These are phyloP conservation scores for Numenius arquata DNA, from an alignment of 2,113 vertebrate species.

Conservation along the genomic window DNA sequence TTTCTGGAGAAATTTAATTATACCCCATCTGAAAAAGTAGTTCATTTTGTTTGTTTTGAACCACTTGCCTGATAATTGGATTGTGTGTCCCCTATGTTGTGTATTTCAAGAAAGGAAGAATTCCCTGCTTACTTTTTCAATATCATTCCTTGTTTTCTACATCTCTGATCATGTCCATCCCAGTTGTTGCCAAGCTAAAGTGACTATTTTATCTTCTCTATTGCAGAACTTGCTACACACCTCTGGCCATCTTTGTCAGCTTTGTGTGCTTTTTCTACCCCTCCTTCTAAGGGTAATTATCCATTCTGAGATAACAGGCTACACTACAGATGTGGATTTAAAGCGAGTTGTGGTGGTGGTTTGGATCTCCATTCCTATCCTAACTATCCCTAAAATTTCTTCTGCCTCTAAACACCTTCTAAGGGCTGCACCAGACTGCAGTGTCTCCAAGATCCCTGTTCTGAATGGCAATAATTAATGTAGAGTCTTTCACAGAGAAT, in stretches of 20 bases:
- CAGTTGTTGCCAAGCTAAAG: background rate
- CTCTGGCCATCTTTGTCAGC: background rate
- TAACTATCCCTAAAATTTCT: background rate
- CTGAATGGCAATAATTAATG: background rate
- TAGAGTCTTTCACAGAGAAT: background rate
- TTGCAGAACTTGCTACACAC: background rate
- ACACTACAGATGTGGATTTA: background rate
- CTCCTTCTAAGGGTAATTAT: background rate
- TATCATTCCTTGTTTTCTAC: background rate
- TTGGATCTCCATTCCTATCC: background rate
- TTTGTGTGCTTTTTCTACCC: background rate
- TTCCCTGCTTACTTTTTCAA: background rate
- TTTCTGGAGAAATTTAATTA: background rate
- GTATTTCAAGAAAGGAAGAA: background rate
- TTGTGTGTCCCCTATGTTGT: background rate
- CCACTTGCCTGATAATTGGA: background rate
- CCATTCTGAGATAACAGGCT: background rate
- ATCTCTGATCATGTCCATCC: background rate
- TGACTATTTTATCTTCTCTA: background rate
- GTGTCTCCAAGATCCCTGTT: background rate
- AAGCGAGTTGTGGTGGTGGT: background rate
- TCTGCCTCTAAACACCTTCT: background rate
- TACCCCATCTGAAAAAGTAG: background rate
- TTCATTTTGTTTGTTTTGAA: background rate
- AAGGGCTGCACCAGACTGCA: background rate